Conservation (phyloP, 2,888 invertebrate genomes). For the Ectemnius cavifrons region DNA sequence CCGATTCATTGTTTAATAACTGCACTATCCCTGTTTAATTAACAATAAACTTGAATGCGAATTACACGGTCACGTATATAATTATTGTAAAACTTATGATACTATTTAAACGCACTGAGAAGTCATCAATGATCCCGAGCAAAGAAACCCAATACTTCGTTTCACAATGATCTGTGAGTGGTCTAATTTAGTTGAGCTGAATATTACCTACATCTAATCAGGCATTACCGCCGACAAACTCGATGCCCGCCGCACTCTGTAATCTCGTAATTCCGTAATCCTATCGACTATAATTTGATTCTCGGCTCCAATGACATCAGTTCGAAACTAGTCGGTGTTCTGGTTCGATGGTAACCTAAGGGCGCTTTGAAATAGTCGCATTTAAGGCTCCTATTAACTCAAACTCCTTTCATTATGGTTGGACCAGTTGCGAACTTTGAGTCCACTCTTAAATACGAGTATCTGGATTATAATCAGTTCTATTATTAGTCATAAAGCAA, state of each 20-base stretch:
- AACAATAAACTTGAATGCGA: not conserved
- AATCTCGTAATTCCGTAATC: conserved; percentile 50
- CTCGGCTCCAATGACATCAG: conserved; percentile 23
- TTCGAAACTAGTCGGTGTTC: conserved; percentile 28
- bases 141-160: not conserved
- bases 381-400: not conserved
- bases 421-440: too few species aligned
- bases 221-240: conserved; percentile 34
- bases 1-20: conserved; percentile 12
- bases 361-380: conserved; percentile 1
- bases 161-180: not conserved
- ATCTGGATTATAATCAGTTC: too few species aligned
- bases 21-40: not conserved
- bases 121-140: not conserved
- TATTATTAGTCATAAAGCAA: too few species aligned
- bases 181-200: not conserved
- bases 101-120: too few species aligned
- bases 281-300: conserved; percentile 47
- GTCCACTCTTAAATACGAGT: too few species aligned
- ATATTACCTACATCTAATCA: conserved; percentile 35
- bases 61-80: not conserved
- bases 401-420: too few species aligned
- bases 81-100: not conserved
- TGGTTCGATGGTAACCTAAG: not conserved
- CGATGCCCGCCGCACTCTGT: conserved; percentile 24